phyloP scores from a whole-genome alignment of 2,888 invertebrate genomes.

The Chrysodeixis includens region DNA sequence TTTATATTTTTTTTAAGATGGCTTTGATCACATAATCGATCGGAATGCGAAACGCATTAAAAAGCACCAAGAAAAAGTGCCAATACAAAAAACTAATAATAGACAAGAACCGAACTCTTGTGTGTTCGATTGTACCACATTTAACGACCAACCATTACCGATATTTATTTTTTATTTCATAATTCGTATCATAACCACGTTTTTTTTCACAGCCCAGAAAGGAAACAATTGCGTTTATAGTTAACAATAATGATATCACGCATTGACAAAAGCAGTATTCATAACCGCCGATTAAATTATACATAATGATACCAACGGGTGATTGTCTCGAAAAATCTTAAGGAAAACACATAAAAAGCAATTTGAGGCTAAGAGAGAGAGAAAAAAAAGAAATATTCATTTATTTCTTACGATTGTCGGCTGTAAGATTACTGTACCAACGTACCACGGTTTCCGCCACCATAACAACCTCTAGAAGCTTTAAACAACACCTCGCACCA shows the following conservation, averaged over 20 bases:
- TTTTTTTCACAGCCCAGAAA: constrained; percentile 35
- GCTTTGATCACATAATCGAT: not conserved
- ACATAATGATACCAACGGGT: constrained; percentile 71
- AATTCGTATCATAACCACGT: constrained; percentile 31
- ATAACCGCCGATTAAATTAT: constrained; percentile 71
- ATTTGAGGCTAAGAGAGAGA: constrained; percentile 71
- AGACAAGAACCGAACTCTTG: constrained; percentile 9
- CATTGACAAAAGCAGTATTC: constrained; percentile 68
- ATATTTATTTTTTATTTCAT: constrained; percentile 45
- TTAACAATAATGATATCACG: constrained; percentile 66
- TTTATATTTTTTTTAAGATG: not conserved
- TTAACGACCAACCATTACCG: constrained; percentile 32
- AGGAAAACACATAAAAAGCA: constrained; percentile 82
- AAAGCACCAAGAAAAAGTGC: not conserved
- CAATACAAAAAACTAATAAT: not conserved
- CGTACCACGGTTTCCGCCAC: constrained; percentile 77
- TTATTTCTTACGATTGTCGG: constrained; percentile 84
- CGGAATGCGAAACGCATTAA: not conserved
- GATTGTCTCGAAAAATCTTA: constrained; percentile 70
- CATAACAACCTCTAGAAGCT: constrained; percentile 49
- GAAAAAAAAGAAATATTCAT: constrained; percentile 75
- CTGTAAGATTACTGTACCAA: constrained; percentile 74
- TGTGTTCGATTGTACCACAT: constrained; percentile 24
- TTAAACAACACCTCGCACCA: constrained; percentile 29
- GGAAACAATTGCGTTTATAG: constrained; percentile 46